These are phyloP conservation scores for Struthidea cinerea DNA, from an alignment of 2,113 vertebrate genomes.

Conservation along the genomic window DNA sequence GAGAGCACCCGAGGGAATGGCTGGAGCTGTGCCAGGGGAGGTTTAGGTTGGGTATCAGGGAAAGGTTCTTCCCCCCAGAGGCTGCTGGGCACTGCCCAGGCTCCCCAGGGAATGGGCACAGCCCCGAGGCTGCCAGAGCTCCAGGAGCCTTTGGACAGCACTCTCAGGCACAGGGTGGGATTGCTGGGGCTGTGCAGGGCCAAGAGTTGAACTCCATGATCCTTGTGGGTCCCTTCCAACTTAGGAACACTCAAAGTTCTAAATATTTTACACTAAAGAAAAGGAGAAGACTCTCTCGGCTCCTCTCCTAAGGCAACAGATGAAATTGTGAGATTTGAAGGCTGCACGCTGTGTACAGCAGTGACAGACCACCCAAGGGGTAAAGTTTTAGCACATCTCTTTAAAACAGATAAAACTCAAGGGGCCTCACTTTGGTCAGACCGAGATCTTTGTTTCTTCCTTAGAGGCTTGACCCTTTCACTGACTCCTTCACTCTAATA, in stretches of 20 bases:
- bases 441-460: neutral
- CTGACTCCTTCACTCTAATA: neutral
- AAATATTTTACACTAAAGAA: neutral
- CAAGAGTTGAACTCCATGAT: neutral
- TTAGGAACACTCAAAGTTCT: neutral
- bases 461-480: neutral
- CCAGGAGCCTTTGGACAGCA: fast-evolving
- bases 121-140: neutral
- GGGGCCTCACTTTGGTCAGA: neutral
- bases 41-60: neutral
- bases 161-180: neutral
- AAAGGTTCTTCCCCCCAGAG: neutral
- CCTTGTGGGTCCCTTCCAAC: neutral
- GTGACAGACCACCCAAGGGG: neutral
- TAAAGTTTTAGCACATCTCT: neutral
- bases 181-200: neutral
- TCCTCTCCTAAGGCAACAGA: neutral
- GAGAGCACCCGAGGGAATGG: fast-evolving
- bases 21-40: neutral
- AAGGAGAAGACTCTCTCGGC: neutral
- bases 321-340: neutral
- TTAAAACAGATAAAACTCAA: neutral
- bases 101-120: neutral
- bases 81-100: neutral
- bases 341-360: neutral